A percentile compares a stretch with the other conserved stretches of the same genome.
Conservation (phyloP, 1,140 invertebrate genomes). For the Tetraneura akinire region DNA sequence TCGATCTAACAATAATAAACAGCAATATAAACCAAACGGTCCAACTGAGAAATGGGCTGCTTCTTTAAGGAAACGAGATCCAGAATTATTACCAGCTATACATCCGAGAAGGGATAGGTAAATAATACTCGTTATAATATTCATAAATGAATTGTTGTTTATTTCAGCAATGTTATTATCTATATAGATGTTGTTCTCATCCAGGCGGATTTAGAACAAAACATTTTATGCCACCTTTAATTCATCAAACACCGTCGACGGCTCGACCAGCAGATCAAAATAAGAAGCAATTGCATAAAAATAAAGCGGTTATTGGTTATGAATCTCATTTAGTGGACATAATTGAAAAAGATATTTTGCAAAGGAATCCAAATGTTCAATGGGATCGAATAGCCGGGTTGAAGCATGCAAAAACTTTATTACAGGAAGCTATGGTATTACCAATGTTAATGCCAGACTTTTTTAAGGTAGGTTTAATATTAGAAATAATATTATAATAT, state of each 20-base stretch:
- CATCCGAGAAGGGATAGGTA: conserved; percentile 58
- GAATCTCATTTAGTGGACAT: conserved; percentile 79
- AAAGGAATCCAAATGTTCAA: conserved; percentile 65
- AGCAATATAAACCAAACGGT: conserved; percentile 52
- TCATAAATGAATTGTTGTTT: not conserved
- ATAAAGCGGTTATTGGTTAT: conserved; percentile 70
- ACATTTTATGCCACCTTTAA: conserved; percentile 19
- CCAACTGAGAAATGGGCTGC: conserved; percentile 65
- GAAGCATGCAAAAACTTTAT: conserved; percentile 67
- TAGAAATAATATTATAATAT: no score
- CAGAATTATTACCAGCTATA: conserved; percentile 68
- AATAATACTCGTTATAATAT: conserved; percentile 23
- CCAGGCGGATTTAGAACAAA: conserved; percentile 44
- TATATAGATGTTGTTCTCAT: conserved; percentile 26
- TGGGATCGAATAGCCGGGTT: conserved; percentile 71
- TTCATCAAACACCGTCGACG: conserved; percentile 27
- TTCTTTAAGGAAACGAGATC: conserved; percentile 66
- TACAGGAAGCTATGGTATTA: conserved; percentile 73
- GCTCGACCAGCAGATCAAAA: conserved; percentile 51
- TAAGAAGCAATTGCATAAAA: conserved; percentile 66
- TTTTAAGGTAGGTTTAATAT: conserved; percentile 62
- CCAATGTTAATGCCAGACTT: conserved; percentile 71
- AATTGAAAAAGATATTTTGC: conserved; percentile 69
- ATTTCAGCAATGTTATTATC: not conserved
- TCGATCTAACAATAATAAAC: conserved; percentile 10